phyloP scores from a whole-genome alignment of 2,797 vertebrate species.

The Microtus californicus region DNA sequence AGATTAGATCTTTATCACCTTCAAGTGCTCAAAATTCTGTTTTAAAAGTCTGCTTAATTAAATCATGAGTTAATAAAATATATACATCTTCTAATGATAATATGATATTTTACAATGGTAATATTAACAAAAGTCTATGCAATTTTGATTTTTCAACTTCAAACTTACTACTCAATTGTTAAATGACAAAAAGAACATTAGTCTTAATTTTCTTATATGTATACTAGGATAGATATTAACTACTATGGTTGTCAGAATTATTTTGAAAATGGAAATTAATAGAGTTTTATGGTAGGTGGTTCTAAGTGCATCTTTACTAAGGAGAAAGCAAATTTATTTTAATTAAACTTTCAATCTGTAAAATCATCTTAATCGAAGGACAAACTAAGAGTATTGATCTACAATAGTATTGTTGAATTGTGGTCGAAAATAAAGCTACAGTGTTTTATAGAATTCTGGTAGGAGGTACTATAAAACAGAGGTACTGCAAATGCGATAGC shows the following conservation, averaged over 20 bases:
- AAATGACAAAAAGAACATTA: neutral
- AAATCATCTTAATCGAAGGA: neutral
- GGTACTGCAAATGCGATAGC: neutral
- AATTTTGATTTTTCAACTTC: neutral
- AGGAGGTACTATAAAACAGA: neutral
- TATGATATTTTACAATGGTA: neutral
- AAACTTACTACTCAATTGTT: neutral
- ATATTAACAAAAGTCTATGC: neutral
- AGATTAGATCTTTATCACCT: neutral
- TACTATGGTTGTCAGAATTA: neutral
- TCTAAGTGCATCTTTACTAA: neutral
- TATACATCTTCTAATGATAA: neutral
- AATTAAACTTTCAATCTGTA: neutral
- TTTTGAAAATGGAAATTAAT: neutral
- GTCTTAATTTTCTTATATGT: slow-evolving; percentile 6
- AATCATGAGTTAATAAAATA: neutral
- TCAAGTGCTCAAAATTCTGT: neutral
- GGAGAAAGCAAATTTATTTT: neutral
- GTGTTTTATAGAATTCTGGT: neutral
- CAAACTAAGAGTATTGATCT: neutral
- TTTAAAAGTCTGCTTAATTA: neutral
- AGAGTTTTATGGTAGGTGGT: accelerated
- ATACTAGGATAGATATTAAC: neutral
- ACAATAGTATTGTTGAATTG: neutral
- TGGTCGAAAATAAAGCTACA: neutral